Conservation (phyloP, 2,888 invertebrate species). For the Drosophila anceps region DNA sequence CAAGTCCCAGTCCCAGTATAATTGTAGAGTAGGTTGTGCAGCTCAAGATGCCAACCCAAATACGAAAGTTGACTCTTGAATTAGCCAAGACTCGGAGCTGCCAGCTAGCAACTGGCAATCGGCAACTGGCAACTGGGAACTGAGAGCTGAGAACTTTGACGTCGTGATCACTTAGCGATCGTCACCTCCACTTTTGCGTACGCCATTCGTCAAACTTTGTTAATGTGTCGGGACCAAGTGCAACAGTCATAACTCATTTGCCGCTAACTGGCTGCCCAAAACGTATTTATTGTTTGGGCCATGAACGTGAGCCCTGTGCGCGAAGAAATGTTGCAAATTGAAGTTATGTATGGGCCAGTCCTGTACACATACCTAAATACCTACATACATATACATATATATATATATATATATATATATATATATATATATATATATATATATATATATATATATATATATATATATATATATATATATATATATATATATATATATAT, state of each 20-base stretch:
- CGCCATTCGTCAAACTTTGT: conserved; percentile 73
- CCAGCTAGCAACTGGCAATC: not conserved
- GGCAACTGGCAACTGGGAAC: not conserved
- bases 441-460: not conserved
- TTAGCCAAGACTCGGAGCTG: conserved; percentile 17
- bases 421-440: not conserved
- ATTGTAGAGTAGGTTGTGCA: conserved; percentile 40
- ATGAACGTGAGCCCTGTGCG: conserved; percentile 63
- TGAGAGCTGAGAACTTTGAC: conserved; percentile 30
- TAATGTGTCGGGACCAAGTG: conserved; percentile 77
- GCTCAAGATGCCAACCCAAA: conserved; percentile 69
- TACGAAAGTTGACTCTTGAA: conserved; percentile 30
- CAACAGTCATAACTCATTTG: conserved; percentile 78
- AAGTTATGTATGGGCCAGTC: conserved; percentile 41
- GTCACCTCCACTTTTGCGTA: conserved; percentile 53
- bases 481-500: conserved; percentile 1
- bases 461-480: not conserved
- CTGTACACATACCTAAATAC: conserved; percentile 27
- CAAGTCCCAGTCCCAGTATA: conserved; percentile 17
- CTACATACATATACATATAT: too few species aligned
- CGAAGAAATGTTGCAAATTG: conserved; percentile 65
- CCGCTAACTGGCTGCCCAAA: conserved; percentile 71
- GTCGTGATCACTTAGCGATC: conserved; percentile 65
- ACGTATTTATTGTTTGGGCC: conserved; percentile 74
- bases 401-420: conserved; percentile 1